Percentiles rank a stretch among this genome's conserved stretches.
These are phyloP conservation scores for Aphidius ervi DNA, from an alignment of 1,140 invertebrate species.

Conservation along the genomic window DNA sequence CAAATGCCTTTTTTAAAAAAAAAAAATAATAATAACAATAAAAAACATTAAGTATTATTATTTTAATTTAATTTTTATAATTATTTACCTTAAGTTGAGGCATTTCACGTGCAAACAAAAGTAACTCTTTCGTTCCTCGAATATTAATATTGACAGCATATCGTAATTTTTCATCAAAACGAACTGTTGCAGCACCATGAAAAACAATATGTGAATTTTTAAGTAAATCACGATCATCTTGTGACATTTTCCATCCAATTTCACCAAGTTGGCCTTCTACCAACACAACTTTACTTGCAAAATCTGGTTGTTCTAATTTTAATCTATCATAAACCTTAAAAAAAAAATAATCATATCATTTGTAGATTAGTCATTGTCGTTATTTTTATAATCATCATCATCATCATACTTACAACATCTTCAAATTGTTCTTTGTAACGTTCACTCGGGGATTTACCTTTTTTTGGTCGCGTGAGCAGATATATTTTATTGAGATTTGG, in stretches of 20 bases:
- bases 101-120: constrained; percentile 62
- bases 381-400: constrained; percentile 3
- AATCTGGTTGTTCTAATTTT: constrained; percentile 41
- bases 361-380: neutral
- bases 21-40: too few species aligned
- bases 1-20: constrained; percentile 35
- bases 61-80: constrained; percentile 1
- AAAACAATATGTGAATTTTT: constrained; percentile 67
- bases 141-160: constrained; percentile 61
- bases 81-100: constrained; percentile 60
- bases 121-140: constrained; percentile 57
- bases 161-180: constrained; percentile 78
- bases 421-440: constrained; percentile 59
- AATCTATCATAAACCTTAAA: constrained; percentile 55
- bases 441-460: constrained; percentile 58
- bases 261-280: constrained; percentile 60
- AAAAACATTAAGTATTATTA: neutral
- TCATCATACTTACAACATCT: constrained; percentile 49
- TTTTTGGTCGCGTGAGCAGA: constrained; percentile 66
- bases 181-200: constrained; percentile 84
- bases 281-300: constrained; percentile 55
- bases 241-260: constrained; percentile 57
- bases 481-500: constrained; percentile 64
- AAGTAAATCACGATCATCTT: constrained; percentile 52
- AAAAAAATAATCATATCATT: constrained; percentile 10